Base-by-base conservation (phyloP, 2,113 vertebrate genomes). In the Fulica atra region DNA sequence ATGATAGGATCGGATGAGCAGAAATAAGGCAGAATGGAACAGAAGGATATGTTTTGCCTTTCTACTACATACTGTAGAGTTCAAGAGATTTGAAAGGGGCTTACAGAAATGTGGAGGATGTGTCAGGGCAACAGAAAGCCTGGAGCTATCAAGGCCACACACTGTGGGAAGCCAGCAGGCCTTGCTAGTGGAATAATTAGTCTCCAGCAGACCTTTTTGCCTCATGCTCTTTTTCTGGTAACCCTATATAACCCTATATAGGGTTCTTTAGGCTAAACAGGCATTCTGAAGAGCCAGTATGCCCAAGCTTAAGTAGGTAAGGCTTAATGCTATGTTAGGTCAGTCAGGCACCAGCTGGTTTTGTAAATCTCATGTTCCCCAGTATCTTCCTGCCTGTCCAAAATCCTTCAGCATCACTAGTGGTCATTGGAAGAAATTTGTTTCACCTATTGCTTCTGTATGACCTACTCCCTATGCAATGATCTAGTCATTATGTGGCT, bases 391-490 rank as follows among this genome's bases (percentile, higher is more conserved):
- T 46, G 44, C 44, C 17, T 46, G 44, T 46, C 44, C 44, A 46
- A 46, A 46, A 46, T 46, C 44, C 44, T 31, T 40, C 38, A 19
- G 46, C 46, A 21, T 61, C 69, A 35, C 69, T 21, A 6, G 68
- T 4, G 29, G 35, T 35, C 38, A 10, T 2, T 35, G 29, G 46
- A 61, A 74, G 40, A 19, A 15, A 42, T 19, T 54, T 69, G 35
- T 6, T 3, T 74, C 44, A 13, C 15, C 20, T 44, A 6, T 38
- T 36, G 21, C 10, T 69, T 74, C 35, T 6, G 1, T 25, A 56
- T 36, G 26, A 59, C 36, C 4, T 18, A 14, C 28, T 86, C 6
- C 16, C 10, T 10, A 7, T 26, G 29, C 0, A 1, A 9, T 44
- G 42, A 44, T 77, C 13, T 15, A 44, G 40, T 50, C 0, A 1